These are phyloP conservation scores for Lasioglossum albipes DNA, from an alignment of 1,140 invertebrate genomes.

Conservation along the genomic window DNA sequence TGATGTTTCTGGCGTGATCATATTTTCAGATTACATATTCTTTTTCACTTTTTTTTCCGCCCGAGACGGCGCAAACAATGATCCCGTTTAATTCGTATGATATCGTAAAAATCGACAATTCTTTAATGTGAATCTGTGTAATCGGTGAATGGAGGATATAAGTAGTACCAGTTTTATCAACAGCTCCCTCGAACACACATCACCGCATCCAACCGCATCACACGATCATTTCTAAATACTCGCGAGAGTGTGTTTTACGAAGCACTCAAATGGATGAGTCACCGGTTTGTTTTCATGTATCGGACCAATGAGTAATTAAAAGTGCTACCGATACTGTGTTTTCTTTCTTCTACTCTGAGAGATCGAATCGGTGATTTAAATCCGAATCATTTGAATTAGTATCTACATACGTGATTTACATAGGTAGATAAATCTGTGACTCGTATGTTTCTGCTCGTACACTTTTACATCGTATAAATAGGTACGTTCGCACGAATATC, in stretches of 20 bases:
- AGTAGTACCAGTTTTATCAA: not conserved
- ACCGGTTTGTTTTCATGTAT: not conserved
- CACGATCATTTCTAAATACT: not conserved
- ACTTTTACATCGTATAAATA: not conserved
- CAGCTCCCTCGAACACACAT: not conserved
- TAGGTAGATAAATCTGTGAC: too few species aligned
- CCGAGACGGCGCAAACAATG: constrained; percentile 9
- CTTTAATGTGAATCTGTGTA: not conserved
- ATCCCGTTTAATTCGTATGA: constrained; percentile 1
- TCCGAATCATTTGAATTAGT: not conserved
- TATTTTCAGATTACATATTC: constrained; percentile 36
- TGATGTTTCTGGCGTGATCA: not conserved
- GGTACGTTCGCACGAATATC: not conserved
- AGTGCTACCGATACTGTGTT: not conserved
- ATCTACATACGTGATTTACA: too few species aligned
- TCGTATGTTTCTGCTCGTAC: not conserved
- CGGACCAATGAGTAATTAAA: not conserved
- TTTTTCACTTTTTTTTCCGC: not conserved
- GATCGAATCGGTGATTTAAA: too few species aligned
- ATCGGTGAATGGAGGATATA: not conserved
- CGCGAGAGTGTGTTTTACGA: not conserved
- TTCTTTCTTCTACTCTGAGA: not conserved
- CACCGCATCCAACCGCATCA: not conserved
- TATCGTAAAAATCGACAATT: constrained; percentile 1
- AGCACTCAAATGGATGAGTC: not conserved